These are phyloP conservation scores for Temnothorax nylanderi DNA, from an alignment of 1,140 invertebrate genomes.

Conservation along the genomic window DNA sequence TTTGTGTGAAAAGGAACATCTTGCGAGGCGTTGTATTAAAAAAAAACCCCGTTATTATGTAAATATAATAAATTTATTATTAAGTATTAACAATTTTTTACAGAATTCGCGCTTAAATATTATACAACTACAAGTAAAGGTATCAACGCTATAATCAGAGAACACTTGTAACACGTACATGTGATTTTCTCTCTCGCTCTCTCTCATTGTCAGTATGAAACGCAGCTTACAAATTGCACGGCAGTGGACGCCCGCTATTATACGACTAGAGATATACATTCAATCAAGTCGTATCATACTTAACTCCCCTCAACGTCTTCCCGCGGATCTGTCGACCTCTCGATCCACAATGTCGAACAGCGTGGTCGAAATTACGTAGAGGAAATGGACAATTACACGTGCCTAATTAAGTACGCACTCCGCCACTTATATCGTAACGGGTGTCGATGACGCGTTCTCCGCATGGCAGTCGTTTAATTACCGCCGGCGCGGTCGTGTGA, in stretches of 20 bases:
- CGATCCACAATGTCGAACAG: background rate
- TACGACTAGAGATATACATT: conserved; percentile 70
- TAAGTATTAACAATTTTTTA: conserved; percentile 82
- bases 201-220: conserved; percentile 6
- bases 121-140: conserved; percentile 79
- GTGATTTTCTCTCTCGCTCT: background rate
- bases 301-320: background rate
- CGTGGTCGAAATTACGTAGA: conserved; percentile 7
- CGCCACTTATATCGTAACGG: background rate
- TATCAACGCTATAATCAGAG: conserved; percentile 60
- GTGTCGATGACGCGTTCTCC: conserved; percentile 12
- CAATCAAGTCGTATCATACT: conserved; percentile 58
- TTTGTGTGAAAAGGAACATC: no score
- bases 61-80: conserved; percentile 83
- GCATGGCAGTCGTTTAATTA: conserved; percentile 22
- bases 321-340: background rate
- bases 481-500: conserved; percentile 21
- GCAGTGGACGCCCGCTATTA: conserved; percentile 23
- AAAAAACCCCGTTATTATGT: conserved; percentile 44
- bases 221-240: conserved; percentile 38
- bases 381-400: conserved; percentile 22
- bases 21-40: no score
- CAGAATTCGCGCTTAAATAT: conserved; percentile 80
- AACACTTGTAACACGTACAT: conserved; percentile 54
- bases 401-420: conserved; percentile 19